Conservation (phyloP, 1,140 invertebrate genomes). For the Lethrus apterus region DNA sequence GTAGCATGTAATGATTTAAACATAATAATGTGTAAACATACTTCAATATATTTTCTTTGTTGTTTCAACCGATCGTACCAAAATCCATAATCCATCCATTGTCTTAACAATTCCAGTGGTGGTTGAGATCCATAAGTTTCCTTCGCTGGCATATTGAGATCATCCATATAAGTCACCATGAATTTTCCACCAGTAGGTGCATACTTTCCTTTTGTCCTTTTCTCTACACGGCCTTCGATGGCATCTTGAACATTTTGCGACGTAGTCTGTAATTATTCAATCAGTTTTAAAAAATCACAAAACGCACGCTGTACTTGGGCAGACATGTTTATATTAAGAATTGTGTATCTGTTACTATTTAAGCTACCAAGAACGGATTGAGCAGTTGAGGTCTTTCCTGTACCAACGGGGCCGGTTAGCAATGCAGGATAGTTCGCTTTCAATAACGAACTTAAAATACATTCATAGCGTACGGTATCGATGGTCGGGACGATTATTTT, state of each 20-base stretch:
- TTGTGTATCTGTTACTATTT: constrained; percentile 53
- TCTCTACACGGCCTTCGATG: constrained; percentile 74
- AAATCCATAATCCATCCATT: constrained; percentile 81
- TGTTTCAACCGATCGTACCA: constrained; percentile 76
- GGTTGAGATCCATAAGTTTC: constrained; percentile 80
- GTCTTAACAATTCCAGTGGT: constrained; percentile 73
- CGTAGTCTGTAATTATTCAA: constrained; percentile 51
- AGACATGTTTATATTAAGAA: constrained; percentile 76
- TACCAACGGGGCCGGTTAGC: constrained; percentile 71
- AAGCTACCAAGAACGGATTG: constrained; percentile 57
- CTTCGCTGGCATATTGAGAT: constrained; percentile 85
- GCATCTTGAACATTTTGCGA: constrained; percentile 65
- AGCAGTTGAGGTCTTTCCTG: constrained; percentile 72
- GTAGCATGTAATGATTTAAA: neutral
- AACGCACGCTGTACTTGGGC: constrained; percentile 49
- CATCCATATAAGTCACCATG: constrained; percentile 79
- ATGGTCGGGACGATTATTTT: constrained; percentile 76
- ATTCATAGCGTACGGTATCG: constrained; percentile 73
- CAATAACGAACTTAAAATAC: constrained; percentile 57
- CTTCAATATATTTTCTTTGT: constrained; percentile 61
- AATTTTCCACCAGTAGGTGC: constrained; percentile 67
- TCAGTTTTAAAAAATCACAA: neutral
- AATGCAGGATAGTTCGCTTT: constrained; percentile 58
- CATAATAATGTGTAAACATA: constrained; percentile 34
- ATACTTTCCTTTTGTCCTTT: constrained; percentile 74